phyloP scores from a whole-genome alignment of 2,888 invertebrate species.

The Drosophila gaucha region DNA sequence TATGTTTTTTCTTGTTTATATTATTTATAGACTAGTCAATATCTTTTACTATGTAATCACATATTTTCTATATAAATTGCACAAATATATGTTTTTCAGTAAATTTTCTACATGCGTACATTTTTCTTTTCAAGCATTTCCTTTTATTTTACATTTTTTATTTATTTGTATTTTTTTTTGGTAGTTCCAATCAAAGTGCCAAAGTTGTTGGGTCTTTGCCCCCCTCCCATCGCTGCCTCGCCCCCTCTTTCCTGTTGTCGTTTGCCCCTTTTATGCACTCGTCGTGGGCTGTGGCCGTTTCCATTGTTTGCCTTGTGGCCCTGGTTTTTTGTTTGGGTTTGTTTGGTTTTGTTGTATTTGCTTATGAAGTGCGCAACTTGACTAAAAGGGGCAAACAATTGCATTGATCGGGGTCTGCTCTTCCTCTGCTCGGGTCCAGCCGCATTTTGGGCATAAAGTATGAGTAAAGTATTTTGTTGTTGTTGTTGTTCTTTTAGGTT shows the following conservation, averaged over 20 bases:
- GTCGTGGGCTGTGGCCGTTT: conserved; percentile 53
- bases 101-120: conserved; percentile 12
- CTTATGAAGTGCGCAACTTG: conserved; percentile 82
- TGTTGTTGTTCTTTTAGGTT: conserved; percentile 47
- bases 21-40: too few species aligned
- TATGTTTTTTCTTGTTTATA: too few species aligned
- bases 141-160: conserved; percentile 14
- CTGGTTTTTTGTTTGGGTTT: conserved; percentile 51
- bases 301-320: conserved; percentile 78
- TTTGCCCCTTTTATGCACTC: conserved; percentile 30
- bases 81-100: too few species aligned
- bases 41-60: too few species aligned
- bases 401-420: conserved; percentile 71
- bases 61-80: too few species aligned
- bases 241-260: not conserved
- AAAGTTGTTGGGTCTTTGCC: conserved; percentile 43
- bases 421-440: conserved; percentile 28
- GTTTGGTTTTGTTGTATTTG: conserved; percentile 69
- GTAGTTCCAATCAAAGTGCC: conserved; percentile 75
- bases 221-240: not conserved
- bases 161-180: conserved; percentile 21
- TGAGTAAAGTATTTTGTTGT: conserved; percentile 76
- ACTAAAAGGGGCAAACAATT: conserved; percentile 84
- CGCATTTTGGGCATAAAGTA: conserved; percentile 79
- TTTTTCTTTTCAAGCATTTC: conserved; percentile 12